Evolutionary conservation across 2,113 vertebrate genomes (phyloP).

Genomic region (Seriola dumerili): DNA sequence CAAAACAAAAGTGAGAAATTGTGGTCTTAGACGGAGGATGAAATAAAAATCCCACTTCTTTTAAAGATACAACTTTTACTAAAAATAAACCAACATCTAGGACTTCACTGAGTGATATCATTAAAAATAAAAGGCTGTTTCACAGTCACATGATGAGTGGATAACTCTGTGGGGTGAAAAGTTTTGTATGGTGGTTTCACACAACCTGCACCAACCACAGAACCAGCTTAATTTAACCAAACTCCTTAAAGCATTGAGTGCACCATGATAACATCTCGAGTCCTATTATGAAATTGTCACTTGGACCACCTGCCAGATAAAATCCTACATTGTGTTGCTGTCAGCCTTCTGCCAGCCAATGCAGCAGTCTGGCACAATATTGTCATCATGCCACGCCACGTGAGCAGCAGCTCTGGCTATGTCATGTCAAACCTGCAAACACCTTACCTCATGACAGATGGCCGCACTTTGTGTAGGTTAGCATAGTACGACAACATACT

Average conservation of each 20-base stretch:
- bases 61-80: neutral
- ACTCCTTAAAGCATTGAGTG: neutral
- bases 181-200: neutral
- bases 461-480: slow-evolving; percentile 36
- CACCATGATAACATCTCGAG: neutral
- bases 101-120: neutral
- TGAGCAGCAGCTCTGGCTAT: slow-evolving; percentile 63
- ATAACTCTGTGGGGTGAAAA: neutral
- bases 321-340: slow-evolving; percentile 7
- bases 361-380: slow-evolving; percentile 44
- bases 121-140: slow-evolving; percentile 27
- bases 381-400: slow-evolving; percentile 13
- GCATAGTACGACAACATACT: neutral
- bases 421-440: slow-evolving; percentile 49
- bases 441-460: slow-evolving; percentile 34
- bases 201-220: neutral
- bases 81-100: neutral
- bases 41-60: neutral
- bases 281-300: neutral
- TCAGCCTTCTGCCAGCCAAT: slow-evolving; percentile 13
- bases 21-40: slow-evolving; percentile 2
- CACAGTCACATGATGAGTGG: slow-evolving; percentile 27
- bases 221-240: neutral
- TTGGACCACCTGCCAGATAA: slow-evolving; percentile 2
- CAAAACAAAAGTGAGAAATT: slow-evolving; percentile 2